These are phyloP conservation scores for Agelastica alni DNA, from an alignment of 2,888 invertebrate species.

Conservation along the genomic window DNA sequence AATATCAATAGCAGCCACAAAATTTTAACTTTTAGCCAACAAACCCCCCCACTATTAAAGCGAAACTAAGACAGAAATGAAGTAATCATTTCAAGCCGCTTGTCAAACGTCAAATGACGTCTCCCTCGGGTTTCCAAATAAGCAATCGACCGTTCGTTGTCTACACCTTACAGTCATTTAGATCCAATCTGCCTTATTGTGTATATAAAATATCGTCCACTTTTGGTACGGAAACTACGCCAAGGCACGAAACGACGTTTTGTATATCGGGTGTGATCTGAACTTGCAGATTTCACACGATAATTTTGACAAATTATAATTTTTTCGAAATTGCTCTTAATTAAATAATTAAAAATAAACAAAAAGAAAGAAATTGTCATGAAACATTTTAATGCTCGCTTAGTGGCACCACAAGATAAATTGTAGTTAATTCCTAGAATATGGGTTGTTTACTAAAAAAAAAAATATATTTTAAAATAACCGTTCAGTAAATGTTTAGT, in stretches of 20 bases:
- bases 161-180: conserved; percentile 47
- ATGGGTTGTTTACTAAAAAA: too few species aligned
- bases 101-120: conserved; percentile 18
- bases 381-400: too few species aligned
- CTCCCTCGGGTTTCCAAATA: conserved; percentile 41
- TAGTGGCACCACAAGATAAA: too few species aligned
- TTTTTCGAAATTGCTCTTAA: too few species aligned
- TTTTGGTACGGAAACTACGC: conserved; percentile 49
- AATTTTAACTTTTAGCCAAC: too few species aligned
- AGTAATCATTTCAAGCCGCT: conserved; percentile 8
- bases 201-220: conserved; percentile 50
- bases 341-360: too few species aligned
- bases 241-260: conserved; percentile 47
- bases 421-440: too few species aligned
- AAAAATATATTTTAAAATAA: too few species aligned
- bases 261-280: conserved; percentile 32
- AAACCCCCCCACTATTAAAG: background rate
- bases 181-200: conserved; percentile 51
- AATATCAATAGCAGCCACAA: too few species aligned
- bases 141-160: conserved; percentile 44
- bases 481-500: too few species aligned
- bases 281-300: conserved; percentile 5
- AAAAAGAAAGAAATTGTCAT: too few species aligned
- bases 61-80: conserved; percentile 1
- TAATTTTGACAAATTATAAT: background rate